Evolutionary conservation across 2,888 invertebrate species (phyloP).

Genomic region (Sussaba pulchella): DNA sequence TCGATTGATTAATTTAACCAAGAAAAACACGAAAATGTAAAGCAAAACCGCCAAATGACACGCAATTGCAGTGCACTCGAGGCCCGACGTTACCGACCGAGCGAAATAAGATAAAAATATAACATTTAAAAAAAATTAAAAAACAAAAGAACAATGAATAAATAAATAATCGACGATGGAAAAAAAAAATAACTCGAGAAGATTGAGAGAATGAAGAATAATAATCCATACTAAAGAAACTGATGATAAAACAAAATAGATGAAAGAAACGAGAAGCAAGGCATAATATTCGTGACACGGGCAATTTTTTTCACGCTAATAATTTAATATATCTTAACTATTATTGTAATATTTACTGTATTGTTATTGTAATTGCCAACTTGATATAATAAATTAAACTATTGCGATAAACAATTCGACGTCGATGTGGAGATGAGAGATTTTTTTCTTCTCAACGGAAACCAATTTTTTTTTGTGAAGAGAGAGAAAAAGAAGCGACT

Average conservation of each 20-base stretch:
- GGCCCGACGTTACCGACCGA: neutral
- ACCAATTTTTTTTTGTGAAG: slow-evolving; percentile 1
- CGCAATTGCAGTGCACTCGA: neutral
- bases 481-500: neutral
- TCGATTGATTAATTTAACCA: no score
- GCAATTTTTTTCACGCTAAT: slow-evolving; percentile 72
- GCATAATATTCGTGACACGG: slow-evolving; percentile 62
- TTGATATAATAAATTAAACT: slow-evolving; percentile 77
- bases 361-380: slow-evolving; percentile 79
- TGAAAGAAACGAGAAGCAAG: slow-evolving; percentile 29
- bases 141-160: neutral
- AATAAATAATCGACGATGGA: slow-evolving; percentile 7
- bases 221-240: slow-evolving; percentile 16
- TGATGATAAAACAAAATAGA: no score
- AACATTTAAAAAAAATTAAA: no score
- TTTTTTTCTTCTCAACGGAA: no score
- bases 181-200: neutral
- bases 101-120: no score
- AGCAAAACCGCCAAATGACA: slow-evolving; percentile 13
- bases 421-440: slow-evolving; percentile 10
- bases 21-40: neutral
- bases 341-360: slow-evolving; percentile 70
- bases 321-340: slow-evolving; percentile 70
- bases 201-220: slow-evolving; percentile 12
- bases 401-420: slow-evolving; percentile 65